Evolutionary conservation across 2,113 vertebrate species (phyloP), one percentile per base, ranked within the genome.

Genomic region (Festucalex cinctus): DNA sequence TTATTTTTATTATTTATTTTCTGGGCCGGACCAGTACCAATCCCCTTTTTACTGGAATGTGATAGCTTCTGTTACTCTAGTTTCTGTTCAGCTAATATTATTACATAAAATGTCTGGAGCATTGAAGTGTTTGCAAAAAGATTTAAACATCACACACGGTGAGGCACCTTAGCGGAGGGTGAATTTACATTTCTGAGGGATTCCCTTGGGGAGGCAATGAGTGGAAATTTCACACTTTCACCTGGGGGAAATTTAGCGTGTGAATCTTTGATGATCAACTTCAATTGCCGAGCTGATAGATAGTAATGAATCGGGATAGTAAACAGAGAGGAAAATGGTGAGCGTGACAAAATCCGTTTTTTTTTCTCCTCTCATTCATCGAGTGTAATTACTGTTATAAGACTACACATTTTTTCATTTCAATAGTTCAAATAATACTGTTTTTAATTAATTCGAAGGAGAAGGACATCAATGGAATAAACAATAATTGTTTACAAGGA

Each of bases 221-320:
- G 70, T 71, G 83, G 76, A 81, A 83, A 85, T 61, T 63, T 61
- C 78, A 79, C n/a, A 53, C 68, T 69, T 72, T 56, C 73, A 84
- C 81, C 78, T 80, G 60, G 64, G 44, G 60, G 71, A 72, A 83
- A 81, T 88, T 85, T 80, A 84, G 80, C 77, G 82, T 73, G 76
- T 79, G 73, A 63, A 83, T 86, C 83, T 81, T 77, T 79, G 74
- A 85, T 82, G 77, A 73, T 83, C 64, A 68, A 69, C 81, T 84
- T 86, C 86, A 81, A 86, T 80, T 86, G 70, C 66, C 9, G 43
- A 78, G 63, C 69, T 83, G 76, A 88, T 77, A 71, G 75, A 83
- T 86, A 3, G 77, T 77, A 85, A 82, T 81, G 81, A 77, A 70
- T 41, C 22, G 53, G 26, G 58, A 76, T 87, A 83, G 85, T 85